Percentiles rank a stretch among this genome's conserved stretches.
Conservation (phyloP, 2,888 invertebrate species). For the Rhagonycha fulva region DNA sequence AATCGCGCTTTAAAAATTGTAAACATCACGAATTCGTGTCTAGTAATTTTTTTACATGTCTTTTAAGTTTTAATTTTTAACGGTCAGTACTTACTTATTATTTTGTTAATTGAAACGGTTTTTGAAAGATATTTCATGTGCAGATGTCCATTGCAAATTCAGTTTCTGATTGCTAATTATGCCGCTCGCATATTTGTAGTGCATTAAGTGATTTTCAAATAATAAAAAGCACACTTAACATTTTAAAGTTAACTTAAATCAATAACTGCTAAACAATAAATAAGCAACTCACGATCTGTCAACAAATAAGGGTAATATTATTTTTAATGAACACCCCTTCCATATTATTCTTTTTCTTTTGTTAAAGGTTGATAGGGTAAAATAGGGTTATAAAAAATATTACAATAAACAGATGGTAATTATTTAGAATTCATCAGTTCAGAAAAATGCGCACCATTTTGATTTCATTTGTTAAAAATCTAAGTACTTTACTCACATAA, state of each 20-base stretch:
- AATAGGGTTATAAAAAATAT: neutral
- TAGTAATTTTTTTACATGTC: neutral
- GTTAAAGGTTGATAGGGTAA: neutral
- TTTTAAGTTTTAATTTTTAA: neutral
- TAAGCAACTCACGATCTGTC: conserved; percentile 23
- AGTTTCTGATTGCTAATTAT: neutral
- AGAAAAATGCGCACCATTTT: neutral
- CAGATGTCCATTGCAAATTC: neutral
- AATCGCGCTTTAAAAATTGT: neutral
- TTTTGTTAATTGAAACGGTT: neutral
- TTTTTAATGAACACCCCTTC: conserved; percentile 20
- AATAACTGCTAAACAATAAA: neutral
- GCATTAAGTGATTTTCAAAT: neutral
- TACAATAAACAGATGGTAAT: neutral
- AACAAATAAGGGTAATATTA: conserved; percentile 23
- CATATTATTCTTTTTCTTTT: conserved; percentile 7
- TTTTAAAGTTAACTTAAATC: neutral
- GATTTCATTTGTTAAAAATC: neutral
- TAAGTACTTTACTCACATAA: conserved; percentile 11
- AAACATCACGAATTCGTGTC: neutral
- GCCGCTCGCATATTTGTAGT: neutral
- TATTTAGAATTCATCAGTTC: neutral
- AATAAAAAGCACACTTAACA: neutral
- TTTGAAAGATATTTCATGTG: neutral
- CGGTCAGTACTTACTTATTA: neutral